Conservation (phyloP, 2,797 vertebrate genomes). For the Darevskia nairensis region DNA sequence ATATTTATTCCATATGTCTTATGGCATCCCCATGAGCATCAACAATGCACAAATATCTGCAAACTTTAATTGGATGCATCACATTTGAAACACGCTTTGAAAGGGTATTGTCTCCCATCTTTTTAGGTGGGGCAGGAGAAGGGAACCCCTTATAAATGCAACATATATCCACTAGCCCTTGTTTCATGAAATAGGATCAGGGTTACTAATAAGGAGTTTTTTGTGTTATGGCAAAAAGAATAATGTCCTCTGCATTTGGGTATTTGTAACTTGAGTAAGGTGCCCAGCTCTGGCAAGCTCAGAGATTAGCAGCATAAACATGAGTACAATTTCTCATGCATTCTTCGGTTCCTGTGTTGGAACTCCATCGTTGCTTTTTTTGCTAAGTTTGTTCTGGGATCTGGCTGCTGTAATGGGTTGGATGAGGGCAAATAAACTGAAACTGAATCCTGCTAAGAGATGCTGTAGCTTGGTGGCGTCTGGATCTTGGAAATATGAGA, state of each 20-base stretch:
- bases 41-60: not conserved
- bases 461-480: too few relatives aligned
- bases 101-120: not conserved
- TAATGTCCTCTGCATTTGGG: not conserved
- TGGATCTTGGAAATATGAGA: too few relatives aligned
- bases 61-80: not conserved
- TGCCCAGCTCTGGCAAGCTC: not conserved
- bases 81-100: not conserved
- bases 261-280: not conserved
- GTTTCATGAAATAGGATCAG: not conserved
- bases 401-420: too few relatives aligned
- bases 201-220: not conserved
- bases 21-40: not conserved
- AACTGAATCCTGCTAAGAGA: too few relatives aligned
- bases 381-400: not conserved
- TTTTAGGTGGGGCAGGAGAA: not conserved
- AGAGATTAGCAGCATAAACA: not conserved
- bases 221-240: slow-evolving; percentile 1
- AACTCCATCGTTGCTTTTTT: not conserved
- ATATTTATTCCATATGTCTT: not conserved
- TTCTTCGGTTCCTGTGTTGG: not conserved
- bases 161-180: not conserved
- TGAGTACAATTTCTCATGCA: not conserved
- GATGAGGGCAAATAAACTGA: too few relatives aligned
- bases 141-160: not conserved